Percentiles rank a stretch among this genome's conserved stretches.
These are phyloP conservation scores for Picathartes gymnocephalus DNA, from an alignment of 2,113 vertebrate genomes.

Conservation along the genomic window DNA sequence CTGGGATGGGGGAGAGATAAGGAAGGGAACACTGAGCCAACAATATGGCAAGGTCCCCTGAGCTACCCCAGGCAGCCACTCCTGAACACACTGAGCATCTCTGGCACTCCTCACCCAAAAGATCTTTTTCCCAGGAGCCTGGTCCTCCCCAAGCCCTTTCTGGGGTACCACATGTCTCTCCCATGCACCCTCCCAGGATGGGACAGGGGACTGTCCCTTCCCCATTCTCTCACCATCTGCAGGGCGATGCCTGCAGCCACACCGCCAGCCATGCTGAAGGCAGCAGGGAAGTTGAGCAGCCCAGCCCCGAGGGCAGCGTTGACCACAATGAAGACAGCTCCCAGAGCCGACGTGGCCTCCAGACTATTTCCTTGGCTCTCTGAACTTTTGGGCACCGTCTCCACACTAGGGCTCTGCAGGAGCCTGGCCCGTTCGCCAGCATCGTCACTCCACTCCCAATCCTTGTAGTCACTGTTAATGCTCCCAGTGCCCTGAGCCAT, in stretches of 20 bases:
- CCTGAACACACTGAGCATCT: not conserved
- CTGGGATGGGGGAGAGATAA: constrained; percentile 62
- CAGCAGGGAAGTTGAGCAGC: constrained; percentile 94
- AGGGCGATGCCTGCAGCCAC: constrained; percentile 82
- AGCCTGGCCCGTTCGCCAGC: constrained; percentile 87
- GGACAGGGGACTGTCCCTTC: not conserved
- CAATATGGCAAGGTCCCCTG: not conserved
- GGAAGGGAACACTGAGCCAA: not conserved
- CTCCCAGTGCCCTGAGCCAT: constrained; percentile 75
- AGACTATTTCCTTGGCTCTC: not conserved
- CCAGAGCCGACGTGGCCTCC: constrained; percentile 74
- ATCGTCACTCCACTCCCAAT: constrained; percentile 79
- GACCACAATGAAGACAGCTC: constrained; percentile 92
- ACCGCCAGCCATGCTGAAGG: constrained; percentile 90
- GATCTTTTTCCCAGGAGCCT: not conserved
- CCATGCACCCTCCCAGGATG: not conserved
- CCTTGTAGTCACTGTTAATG: constrained; percentile 82
- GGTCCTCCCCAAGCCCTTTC: not conserved
- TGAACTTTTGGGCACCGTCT: constrained; percentile 46
- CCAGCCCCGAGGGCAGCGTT: constrained; percentile 94
- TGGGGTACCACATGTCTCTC: not conserved
- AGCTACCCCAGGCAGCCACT: not conserved
- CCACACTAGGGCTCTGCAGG: constrained; percentile 89
- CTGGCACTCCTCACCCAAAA: too few relatives aligned
- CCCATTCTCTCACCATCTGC: constrained; percentile 82